A percentile compares a stretch with the other conserved stretches of the same genome.
Evolutionary conservation across 2,888 invertebrate species (phyloP).

Genomic region (Drosophila trichaetosa): DNA sequence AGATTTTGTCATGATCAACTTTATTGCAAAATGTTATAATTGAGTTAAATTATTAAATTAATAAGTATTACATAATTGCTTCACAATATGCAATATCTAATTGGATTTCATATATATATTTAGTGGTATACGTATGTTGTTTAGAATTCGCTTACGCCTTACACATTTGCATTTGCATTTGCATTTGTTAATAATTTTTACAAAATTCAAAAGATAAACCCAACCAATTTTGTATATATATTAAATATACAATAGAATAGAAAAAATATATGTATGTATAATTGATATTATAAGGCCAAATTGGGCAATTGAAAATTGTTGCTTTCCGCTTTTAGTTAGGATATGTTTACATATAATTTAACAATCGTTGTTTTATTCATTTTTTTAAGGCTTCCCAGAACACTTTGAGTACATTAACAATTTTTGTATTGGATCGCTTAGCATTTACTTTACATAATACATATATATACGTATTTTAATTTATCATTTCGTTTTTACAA

Average conservation of each 20-base stretch:
- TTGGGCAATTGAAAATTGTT: conserved; percentile 7
- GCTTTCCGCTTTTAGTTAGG: conserved; percentile 25
- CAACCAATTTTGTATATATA: conserved; percentile 41
- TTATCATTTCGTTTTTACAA: conserved; percentile 17
- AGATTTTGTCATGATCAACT: conserved; percentile 61
- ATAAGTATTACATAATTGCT: conserved; percentile 43
- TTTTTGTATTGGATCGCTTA: conserved; percentile 46
- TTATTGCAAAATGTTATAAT: conserved; percentile 72
- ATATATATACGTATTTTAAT: conserved; percentile 18
- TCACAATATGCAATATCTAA: conserved; percentile 30
- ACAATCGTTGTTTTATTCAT: conserved; percentile 15
- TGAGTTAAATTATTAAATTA: conserved; percentile 51
- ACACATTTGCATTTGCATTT: conserved; percentile 30
- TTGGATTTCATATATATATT: conserved; percentile 15
- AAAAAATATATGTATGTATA: conserved; percentile 23
- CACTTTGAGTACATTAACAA: conserved; percentile 68
- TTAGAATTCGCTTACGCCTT: conserved; percentile 51
- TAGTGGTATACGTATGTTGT: neutral
- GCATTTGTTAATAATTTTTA: conserved; percentile 28
- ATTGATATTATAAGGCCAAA: conserved; percentile 22
- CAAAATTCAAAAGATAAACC: conserved; percentile 41
- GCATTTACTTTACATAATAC: conserved; percentile 58
- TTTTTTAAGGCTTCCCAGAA: conserved; percentile 25
- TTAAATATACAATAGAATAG: conserved; percentile 28
- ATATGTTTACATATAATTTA: conserved; percentile 48